Conservation (phyloP, 2,888 invertebrate species). For the Drosophila siamana region DNA sequence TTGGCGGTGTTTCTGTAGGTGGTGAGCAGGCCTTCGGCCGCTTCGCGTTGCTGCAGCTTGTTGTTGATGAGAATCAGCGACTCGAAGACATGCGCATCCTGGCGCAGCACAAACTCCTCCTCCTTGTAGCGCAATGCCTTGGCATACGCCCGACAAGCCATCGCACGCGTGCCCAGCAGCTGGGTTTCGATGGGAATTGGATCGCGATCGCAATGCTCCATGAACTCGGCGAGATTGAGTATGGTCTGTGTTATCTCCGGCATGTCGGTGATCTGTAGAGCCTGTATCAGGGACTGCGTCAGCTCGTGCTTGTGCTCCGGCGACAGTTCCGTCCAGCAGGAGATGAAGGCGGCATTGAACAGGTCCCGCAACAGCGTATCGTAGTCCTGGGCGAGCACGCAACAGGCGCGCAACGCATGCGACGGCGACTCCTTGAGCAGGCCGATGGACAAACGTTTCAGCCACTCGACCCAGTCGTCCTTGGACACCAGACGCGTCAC, state of each 20-base stretch:
- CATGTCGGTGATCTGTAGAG: conserved; percentile 95
- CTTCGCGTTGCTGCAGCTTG: conserved; percentile 98
- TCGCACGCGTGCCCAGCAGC: conserved; percentile 95
- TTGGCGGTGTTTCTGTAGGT: conserved; percentile 90
- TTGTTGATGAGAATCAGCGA: conserved; percentile 98
- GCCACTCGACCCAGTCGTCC: conserved; percentile 99
- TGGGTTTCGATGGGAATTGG: conserved; percentile 95
- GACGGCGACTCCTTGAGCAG: conserved; percentile 97
- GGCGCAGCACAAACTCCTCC: conserved; percentile 95
- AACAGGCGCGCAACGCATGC: conserved; percentile 96
- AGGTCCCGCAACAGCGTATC: conserved; percentile 97
- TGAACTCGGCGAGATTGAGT: conserved; percentile 98
- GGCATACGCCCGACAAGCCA: conserved; percentile 94
- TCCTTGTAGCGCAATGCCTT: conserved; percentile 91
- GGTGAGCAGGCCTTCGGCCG: conserved; percentile 96
- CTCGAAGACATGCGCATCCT: conserved; percentile 95
- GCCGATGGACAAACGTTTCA: conserved; percentile 95
- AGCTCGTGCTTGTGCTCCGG: conserved; percentile 92
- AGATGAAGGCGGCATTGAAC: conserved; percentile 99
- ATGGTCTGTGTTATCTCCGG: conserved; percentile 98
- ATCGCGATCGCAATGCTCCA: conserved; percentile 99
- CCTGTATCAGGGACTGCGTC: conserved; percentile 94
- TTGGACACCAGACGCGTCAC: conserved; percentile 96
- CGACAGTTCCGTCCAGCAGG: conserved; percentile 98
- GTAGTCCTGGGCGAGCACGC: conserved; percentile 96